phyloP scores from a whole-genome alignment of 2,797 vertebrate genomes.

The Sebastes taczanowskii region DNA sequence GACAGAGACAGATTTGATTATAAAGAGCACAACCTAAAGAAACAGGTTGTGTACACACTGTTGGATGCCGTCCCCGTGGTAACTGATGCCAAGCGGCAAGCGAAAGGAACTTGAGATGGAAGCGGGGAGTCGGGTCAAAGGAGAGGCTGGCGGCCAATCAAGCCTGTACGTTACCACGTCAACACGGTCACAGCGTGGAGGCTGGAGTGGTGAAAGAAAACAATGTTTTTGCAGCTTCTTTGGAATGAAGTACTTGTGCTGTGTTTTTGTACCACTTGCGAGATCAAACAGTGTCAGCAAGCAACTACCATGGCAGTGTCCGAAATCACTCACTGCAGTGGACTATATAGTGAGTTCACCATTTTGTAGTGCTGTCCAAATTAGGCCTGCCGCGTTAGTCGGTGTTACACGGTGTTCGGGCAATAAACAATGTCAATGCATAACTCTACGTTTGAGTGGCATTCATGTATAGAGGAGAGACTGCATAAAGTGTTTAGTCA shows the following conservation, averaged over 20 bases:
- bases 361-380: too few species aligned
- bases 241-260: not conserved
- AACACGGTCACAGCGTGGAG: not conserved
- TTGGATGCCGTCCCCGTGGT: slow-evolving; percentile 59
- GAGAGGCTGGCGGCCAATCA: not conserved
- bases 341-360: too few species aligned
- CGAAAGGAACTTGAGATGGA: slow-evolving; percentile 59
- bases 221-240: not conserved
- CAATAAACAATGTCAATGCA: too few species aligned
- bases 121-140: slow-evolving; percentile 46
- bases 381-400: too few species aligned
- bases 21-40: not conserved
- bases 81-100: slow-evolving; percentile 60
- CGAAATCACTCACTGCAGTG: too few species aligned
- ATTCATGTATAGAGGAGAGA: too few species aligned
- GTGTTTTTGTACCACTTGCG: not conserved
- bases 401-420: too few species aligned
- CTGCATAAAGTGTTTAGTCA: too few species aligned
- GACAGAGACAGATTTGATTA: not conserved
- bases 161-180: not conserved
- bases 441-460: too few species aligned
- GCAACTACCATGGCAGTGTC: too few species aligned
- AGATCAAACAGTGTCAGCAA: too few species aligned
- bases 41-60: slow-evolving; percentile 6
- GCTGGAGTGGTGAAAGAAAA: not conserved